Conservation (phyloP, 2,888 invertebrate species). For the Amphipoea lucens region DNA sequence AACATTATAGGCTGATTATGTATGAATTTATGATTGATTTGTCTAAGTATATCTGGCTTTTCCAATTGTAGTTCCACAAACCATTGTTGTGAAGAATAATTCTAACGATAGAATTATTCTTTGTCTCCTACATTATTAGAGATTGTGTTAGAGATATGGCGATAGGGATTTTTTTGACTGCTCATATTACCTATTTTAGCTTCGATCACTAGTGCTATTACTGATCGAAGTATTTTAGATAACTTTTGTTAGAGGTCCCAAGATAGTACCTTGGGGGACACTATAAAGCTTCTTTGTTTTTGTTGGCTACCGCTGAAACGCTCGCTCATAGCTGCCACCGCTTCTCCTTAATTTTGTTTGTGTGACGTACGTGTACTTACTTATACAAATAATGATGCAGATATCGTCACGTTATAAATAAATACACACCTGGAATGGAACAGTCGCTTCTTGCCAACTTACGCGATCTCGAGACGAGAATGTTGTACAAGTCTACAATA, state of each 20-base stretch:
- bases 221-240: neutral
- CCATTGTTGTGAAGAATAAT: too few relatives aligned
- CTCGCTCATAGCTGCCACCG: too few relatives aligned
- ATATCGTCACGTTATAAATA: conserved; percentile 35
- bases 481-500: conserved; percentile 5
- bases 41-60: too few relatives aligned
- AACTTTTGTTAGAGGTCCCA: neutral
- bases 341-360: neutral
- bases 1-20: too few relatives aligned
- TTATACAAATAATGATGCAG: neutral
- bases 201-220: too few relatives aligned
- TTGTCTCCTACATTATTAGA: neutral
- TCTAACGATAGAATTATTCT: neutral
- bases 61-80: neutral
- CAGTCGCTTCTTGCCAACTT: conserved; percentile 30
- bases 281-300: neutral
- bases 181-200: neutral
- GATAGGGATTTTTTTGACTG: neutral
- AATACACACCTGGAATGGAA: conserved; percentile 39
- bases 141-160: neutral
- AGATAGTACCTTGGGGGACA: neutral
- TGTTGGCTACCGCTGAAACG: too few relatives aligned
- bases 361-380: neutral
- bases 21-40: neutral
- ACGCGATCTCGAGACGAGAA: neutral